A percentile compares a stretch with the other conserved stretches of the same genome.
Conservation (phyloP, 1,140 invertebrate species). For the Cyrtorhinus lividipennis region DNA sequence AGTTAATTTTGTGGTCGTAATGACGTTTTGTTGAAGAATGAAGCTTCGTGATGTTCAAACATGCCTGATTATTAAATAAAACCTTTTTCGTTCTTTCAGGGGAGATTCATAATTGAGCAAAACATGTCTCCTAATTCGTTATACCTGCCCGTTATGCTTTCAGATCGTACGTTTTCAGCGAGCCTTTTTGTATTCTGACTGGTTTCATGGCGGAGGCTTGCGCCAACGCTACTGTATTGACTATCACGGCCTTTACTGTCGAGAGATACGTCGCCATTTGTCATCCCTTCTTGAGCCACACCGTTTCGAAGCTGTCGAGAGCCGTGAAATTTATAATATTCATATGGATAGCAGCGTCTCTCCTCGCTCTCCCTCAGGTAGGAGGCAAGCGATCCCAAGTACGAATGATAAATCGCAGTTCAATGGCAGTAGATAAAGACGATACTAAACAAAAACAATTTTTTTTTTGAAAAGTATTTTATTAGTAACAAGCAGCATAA, state of each 20-base stretch:
- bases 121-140: too few species aligned
- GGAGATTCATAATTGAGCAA: too few species aligned
- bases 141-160: too few species aligned
- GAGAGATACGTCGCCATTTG: constrained; percentile 92
- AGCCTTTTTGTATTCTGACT: constrained; percentile 67
- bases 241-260: constrained; percentile 85
- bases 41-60: too few species aligned
- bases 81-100: too few species aligned
- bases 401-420: too few species aligned
- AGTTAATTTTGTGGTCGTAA: too few species aligned
- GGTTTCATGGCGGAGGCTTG: constrained; percentile 76
- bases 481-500: too few species aligned
- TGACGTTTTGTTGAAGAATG: too few species aligned
- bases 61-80: too few species aligned
- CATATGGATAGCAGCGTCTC: constrained; percentile 54
- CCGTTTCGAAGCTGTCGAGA: constrained; percentile 60
- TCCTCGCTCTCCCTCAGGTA: constrained; percentile 56
- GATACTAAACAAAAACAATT: background rate
- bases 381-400: too few species aligned
- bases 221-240: constrained; percentile 83
- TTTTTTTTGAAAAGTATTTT: too few species aligned
- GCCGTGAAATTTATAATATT: constrained; percentile 52
- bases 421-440: background rate
- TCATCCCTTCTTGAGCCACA: constrained; percentile 76
- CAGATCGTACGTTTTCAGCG: constrained; percentile 72